Base-by-base conservation (phyloP, 2,888 invertebrate species). In the Clepsis dumicolana region DNA sequence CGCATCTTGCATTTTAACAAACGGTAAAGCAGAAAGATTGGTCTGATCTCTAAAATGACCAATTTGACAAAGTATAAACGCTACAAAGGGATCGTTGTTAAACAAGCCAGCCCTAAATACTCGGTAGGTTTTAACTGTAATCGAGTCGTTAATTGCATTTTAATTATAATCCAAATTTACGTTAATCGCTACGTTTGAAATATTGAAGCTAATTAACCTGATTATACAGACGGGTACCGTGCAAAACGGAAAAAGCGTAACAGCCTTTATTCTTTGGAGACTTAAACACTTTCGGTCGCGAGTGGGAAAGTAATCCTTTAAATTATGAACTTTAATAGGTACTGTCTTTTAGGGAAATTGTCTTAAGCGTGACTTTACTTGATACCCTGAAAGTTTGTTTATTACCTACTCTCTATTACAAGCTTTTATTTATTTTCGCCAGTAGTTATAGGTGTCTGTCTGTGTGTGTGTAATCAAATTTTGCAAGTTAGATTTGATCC, bases 181-280 rank as follows among this genome's bases (percentile, higher is more conserved):
- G 24, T 41, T 59, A 38, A 41, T 25, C 41, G 59, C 41, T 41
- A 41, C 25, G 25, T 59, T 59, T 41, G 41, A 59, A 41, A 59
- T 59, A 59, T 59, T 38, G 59, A 25, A 59, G 59, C 24, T 41
- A 59, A 59, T 59, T 16, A 59, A 59, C 59, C 35, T 41, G 59
- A 59, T 59, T 59, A 41, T 25, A 41, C 25, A 41, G 21, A 59
- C 38, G 25, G 16, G 14, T 41, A 2, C 1, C 8, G 7, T 4
- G 7, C 12, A n/a, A 2, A 12, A 8, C 18, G 25, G 12, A 25
- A 41, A 25, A 35, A 16, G n/a, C 59, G 0, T 25, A 38, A 41
- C 25, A 14, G 25, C 38, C 25, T 16, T 41, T 16, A 25, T 12
- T 8, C 10, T n/a, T 25, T 24, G 8, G 12, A 0, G 38, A 44